These are phyloP conservation scores for Gari tellinella DNA, from an alignment of 2,888 invertebrate species.

Conservation along the genomic window DNA sequence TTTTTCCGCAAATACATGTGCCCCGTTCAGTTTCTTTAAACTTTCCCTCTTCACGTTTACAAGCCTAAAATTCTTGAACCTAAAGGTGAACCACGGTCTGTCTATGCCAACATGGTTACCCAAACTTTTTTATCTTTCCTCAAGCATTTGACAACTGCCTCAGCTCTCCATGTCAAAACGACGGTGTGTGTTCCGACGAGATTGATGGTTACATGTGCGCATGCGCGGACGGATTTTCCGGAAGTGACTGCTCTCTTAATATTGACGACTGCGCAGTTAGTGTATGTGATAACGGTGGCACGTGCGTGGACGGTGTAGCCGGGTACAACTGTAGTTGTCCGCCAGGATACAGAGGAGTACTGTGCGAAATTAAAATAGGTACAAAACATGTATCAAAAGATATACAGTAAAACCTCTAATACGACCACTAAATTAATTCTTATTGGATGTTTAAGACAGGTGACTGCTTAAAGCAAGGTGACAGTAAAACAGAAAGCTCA, in stretches of 20 bases:
- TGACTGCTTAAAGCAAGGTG: too few species aligned
- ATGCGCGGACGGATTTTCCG: constrained; percentile 33
- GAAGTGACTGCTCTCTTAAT: constrained; percentile 27
- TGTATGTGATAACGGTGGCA: constrained; percentile 33
- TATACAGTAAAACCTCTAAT: too few species aligned
- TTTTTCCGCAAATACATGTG: too few species aligned
- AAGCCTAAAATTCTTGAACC: too few species aligned
- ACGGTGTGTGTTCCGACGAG: constrained; percentile 24
- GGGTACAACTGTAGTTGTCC: constrained; percentile 26
- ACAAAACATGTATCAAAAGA: not conserved
- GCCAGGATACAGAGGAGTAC: constrained; percentile 16
- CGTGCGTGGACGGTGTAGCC: constrained; percentile 28
- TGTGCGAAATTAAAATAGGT: constrained; percentile 47
- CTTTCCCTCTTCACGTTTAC: too few species aligned
- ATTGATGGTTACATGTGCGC: constrained; percentile 26
- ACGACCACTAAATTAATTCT: too few species aligned
- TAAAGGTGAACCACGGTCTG: too few species aligned
- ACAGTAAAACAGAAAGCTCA: too few species aligned
- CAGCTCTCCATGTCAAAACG: constrained; percentile 36
- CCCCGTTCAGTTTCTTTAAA: too few species aligned
- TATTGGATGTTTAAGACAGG: too few species aligned
- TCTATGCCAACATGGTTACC: too few species aligned
- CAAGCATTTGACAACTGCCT: constrained; percentile 36
- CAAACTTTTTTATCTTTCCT: too few species aligned
- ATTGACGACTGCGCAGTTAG: constrained; percentile 34